These are phyloP conservation scores for Pogonus chalceus DNA, from an alignment of 1,140 invertebrate genomes.

Conservation along the genomic window DNA sequence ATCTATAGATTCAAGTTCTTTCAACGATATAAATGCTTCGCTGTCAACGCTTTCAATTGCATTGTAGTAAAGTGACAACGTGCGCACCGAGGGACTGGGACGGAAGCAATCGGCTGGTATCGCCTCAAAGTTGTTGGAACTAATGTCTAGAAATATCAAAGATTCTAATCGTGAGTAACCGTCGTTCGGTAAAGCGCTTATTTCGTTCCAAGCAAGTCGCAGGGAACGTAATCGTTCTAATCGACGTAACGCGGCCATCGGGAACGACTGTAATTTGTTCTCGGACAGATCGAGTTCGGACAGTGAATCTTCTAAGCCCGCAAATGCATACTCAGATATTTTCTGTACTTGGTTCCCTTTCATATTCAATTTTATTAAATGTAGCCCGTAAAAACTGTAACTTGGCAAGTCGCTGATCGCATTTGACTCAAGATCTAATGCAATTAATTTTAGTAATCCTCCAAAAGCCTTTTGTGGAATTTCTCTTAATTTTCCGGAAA, in stretches of 20 bases:
- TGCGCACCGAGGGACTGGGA: constrained; percentile 65
- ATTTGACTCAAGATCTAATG: constrained; percentile 78
- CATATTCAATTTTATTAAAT: constrained; percentile 69
- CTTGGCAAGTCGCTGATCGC: constrained; percentile 70
- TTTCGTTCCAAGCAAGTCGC: constrained; percentile 74
- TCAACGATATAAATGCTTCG: constrained; percentile 61
- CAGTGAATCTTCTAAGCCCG: constrained; percentile 69
- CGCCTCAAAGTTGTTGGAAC: constrained; percentile 72
- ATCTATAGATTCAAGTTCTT: constrained; percentile 70
- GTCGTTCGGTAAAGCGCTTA: constrained; percentile 57
- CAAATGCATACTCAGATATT: constrained; percentile 75
- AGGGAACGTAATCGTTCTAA: constrained; percentile 62
- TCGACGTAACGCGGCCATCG: constrained; percentile 64
- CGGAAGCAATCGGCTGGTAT: constrained; percentile 66
- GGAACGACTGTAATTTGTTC: constrained; percentile 74
- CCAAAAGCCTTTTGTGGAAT: constrained; percentile 74
- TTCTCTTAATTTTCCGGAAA: constrained; percentile 66
- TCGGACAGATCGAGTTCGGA: constrained; percentile 76
- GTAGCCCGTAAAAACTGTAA: constrained; percentile 77
- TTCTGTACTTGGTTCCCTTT: constrained; percentile 71
- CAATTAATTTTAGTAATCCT: constrained; percentile 57
- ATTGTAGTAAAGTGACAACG: constrained; percentile 74
- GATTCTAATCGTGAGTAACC: constrained; percentile 59
- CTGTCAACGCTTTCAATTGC: constrained; percentile 67
- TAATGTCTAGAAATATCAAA: constrained; percentile 69